These are phyloP conservation scores for Peromyscus maniculatus DNA, from an alignment of 2,113 vertebrate genomes.

Conservation along the genomic window DNA sequence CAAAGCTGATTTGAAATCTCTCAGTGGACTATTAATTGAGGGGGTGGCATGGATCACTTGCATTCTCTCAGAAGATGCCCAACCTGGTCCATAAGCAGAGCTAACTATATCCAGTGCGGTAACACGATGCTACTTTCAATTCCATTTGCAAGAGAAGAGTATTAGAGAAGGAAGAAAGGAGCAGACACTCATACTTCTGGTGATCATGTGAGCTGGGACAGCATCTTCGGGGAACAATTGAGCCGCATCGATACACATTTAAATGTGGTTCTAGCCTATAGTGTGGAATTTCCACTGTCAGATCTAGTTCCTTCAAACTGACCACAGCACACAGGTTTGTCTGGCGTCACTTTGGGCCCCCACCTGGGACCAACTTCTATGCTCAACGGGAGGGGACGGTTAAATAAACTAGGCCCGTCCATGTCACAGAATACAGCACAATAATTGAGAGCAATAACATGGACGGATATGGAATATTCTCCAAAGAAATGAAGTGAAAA, in stretches of 20 bases:
- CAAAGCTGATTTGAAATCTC: slow-evolving; percentile 43
- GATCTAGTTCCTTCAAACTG: background rate
- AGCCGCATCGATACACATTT: background rate
- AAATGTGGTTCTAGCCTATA: background rate
- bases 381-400: slow-evolving; percentile 15
- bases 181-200: background rate
- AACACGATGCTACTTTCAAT: background rate
- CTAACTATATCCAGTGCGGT: no score
- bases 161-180: background rate
- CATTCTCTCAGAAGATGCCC: background rate
- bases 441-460: slow-evolving; percentile 36
- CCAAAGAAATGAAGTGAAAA: slow-evolving; percentile 57
- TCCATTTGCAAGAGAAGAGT: background rate
- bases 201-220: background rate
- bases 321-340: background rate
- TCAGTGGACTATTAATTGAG: background rate
- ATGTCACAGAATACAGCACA: background rate
- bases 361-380: background rate
- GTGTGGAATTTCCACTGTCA: background rate
- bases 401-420: background rate
- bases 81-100: background rate
- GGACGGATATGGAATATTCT: background rate
- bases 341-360: background rate
- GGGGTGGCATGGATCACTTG: background rate
- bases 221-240: background rate